A percentile compares a stretch with the other conserved stretches of the same genome.
phyloP scores from a whole-genome alignment of 2,888 invertebrate species.

The Stratiomys singularior region DNA sequence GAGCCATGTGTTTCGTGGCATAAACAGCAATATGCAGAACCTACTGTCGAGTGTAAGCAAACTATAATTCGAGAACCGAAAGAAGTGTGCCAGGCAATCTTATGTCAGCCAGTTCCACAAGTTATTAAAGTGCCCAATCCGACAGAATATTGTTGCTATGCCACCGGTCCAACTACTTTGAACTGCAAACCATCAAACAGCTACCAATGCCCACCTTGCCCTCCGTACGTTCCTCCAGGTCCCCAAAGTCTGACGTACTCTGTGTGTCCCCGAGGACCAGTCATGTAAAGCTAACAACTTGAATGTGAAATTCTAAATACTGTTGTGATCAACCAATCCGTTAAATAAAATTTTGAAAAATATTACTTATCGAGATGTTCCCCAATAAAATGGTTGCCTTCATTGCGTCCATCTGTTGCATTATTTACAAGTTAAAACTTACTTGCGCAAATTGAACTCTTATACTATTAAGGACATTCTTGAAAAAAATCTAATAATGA shows the following conservation, averaged over 20 bases:
- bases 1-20: constrained; percentile 62
- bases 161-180: constrained; percentile 55
- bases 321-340: too few species aligned
- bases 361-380: too few species aligned
- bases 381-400: too few species aligned
- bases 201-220: constrained; percentile 22
- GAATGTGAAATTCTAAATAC: too few species aligned
- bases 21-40: constrained; percentile 60
- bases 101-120: constrained; percentile 63
- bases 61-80: constrained; percentile 61
- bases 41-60: constrained; percentile 62
- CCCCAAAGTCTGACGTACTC: not conserved
- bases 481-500: too few species aligned
- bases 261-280: not conserved
- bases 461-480: too few species aligned
- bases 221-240: constrained; percentile 28
- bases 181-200: constrained; percentile 12
- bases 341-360: too few species aligned
- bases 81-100: constrained; percentile 61
- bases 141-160: constrained; percentile 61
- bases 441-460: too few species aligned
- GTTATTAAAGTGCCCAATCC: constrained; percentile 61
- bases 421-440: too few species aligned
- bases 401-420: too few species aligned
- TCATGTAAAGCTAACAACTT: too few species aligned